Conservation (phyloP, 2,797 vertebrate species). For the Basileuterus tristriatus region DNA sequence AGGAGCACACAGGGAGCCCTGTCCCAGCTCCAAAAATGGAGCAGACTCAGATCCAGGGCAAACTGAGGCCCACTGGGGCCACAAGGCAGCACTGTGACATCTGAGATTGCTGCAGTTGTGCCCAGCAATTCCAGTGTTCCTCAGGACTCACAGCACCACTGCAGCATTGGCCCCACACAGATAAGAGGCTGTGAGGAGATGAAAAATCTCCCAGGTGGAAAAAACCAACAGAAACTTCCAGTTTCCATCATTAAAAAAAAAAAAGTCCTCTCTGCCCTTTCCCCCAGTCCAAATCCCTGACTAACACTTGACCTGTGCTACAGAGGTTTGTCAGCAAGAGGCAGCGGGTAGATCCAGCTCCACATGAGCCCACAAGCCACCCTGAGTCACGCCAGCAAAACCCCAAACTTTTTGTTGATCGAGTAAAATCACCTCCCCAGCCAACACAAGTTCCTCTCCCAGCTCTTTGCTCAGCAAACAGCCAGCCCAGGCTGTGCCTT, state of each 20-base stretch:
- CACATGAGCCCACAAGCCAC: background rate
- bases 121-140: background rate
- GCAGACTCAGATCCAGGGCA: background rate
- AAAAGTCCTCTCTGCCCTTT: background rate
- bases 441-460: background rate
- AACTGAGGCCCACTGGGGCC: background rate
- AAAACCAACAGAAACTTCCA: background rate
- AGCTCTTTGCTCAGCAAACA: background rate
- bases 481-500: background rate
- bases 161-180: background rate
- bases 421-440: background rate
- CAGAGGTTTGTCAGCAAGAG: background rate
- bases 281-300: background rate
- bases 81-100: background rate
- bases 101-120: background rate
- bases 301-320: background rate
- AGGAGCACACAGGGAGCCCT: background rate
- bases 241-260: background rate
- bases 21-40: background rate
- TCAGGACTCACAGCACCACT: background rate
- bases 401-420: constrained; percentile 12
- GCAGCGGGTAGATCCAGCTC: background rate
- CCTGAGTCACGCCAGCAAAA: constrained; percentile 22
- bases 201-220: background rate
- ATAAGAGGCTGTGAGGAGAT: background rate